Evolutionary conservation across 2,113 vertebrate genomes (phyloP).

Genomic region (Nothocercus julius): DNA sequence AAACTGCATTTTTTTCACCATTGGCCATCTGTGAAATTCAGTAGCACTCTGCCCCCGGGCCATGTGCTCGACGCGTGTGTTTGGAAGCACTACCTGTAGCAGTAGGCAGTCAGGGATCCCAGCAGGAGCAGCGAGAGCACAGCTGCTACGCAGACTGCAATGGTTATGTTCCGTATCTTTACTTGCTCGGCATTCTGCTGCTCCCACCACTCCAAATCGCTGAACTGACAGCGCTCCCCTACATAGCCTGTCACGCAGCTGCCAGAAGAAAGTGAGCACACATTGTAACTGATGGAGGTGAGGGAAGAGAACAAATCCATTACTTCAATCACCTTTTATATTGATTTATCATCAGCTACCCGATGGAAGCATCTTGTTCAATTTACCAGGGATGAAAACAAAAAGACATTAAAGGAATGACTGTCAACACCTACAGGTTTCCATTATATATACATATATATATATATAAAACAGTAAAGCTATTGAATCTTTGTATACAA

Average conservation of each 20-base stretch:
- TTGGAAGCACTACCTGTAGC: slow-evolving; percentile 79
- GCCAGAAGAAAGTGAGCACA: background rate
- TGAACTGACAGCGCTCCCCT: slow-evolving; percentile 91
- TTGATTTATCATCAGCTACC: background rate
- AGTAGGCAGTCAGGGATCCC: slow-evolving; percentile 74
- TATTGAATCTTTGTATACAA: background rate
- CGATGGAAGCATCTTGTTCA: background rate
- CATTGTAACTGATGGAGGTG: background rate
- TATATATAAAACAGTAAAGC: background rate
- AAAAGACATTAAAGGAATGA: background rate
- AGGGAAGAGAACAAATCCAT: accelerated
- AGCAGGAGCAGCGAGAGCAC: slow-evolving; percentile 81
- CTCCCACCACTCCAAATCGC: slow-evolving; percentile 90
- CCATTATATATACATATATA: background rate
- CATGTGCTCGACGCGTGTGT: accelerated
- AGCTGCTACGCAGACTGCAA: slow-evolving; percentile 61
- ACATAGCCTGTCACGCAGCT: slow-evolving; percentile 87
- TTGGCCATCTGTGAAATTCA: accelerated
- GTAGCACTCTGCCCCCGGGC: accelerated
- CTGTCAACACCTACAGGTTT: background rate
- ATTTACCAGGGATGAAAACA: background rate
- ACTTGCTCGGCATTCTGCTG: slow-evolving; percentile 76
- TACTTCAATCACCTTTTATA: accelerated
- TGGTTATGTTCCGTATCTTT: slow-evolving; percentile 77
- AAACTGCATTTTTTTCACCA: accelerated